Conservation (phyloP, 1,140 invertebrate species). For the Cyphomyrmex costatus region DNA sequence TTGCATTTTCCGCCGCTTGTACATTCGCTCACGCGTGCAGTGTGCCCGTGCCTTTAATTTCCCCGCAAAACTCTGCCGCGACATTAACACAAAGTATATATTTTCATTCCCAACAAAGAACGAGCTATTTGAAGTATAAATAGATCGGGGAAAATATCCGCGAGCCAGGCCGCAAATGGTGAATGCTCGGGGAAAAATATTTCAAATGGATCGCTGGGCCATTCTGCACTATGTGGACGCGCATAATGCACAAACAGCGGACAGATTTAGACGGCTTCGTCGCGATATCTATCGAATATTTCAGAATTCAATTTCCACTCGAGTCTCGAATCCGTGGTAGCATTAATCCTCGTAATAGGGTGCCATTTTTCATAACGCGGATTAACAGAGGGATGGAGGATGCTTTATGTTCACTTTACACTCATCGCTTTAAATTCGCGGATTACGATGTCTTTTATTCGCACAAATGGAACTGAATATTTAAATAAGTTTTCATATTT, state of each 20-base stretch:
- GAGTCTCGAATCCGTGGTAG: constrained; percentile 47
- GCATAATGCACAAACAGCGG: constrained; percentile 58
- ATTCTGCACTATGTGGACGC: background rate
- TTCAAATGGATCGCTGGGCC: constrained; percentile 9
- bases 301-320: constrained; percentile 68
- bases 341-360: constrained; percentile 54
- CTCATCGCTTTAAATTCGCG: constrained; percentile 17
- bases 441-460: constrained; percentile 28
- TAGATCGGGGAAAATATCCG: constrained; percentile 24
- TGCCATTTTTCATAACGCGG: constrained; percentile 49
- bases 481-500: constrained; percentile 26
- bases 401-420: constrained; percentile 38
- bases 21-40: constrained; percentile 18
- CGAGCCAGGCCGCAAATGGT: background rate
- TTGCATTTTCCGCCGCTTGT: constrained; percentile 9
- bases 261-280: constrained; percentile 48
- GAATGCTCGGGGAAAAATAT: constrained; percentile 2
- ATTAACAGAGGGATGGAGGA: constrained; percentile 36
- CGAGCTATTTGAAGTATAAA: constrained; percentile 31
- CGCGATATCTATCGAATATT: constrained; percentile 53
- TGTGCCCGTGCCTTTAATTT: constrained; percentile 18
- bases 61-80: constrained; percentile 1
- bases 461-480: constrained; percentile 12
- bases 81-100: constrained; percentile 37
- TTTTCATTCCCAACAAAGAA: constrained; percentile 19